Evolutionary conservation across 2,113 vertebrate genomes (phyloP).

Genomic region (Chroicocephalus ridibundus): DNA sequence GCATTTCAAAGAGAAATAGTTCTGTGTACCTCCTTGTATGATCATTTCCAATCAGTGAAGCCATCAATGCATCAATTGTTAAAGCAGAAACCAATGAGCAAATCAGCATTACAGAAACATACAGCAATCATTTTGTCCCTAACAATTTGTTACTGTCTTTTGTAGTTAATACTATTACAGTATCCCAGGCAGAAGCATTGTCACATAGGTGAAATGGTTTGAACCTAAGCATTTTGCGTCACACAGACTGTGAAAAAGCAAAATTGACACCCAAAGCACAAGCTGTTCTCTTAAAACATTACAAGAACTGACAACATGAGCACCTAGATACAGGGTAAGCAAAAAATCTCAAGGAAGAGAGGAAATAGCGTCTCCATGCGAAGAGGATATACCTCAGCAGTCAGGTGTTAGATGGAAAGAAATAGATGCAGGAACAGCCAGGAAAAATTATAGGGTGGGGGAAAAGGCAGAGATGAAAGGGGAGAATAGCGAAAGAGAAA

Average conservation of each 20-base stretch:
- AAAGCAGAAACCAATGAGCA: not conserved
- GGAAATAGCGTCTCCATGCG: not conserved
- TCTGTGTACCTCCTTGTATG: not conserved
- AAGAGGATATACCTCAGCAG: not conserved
- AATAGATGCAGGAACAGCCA: not conserved
- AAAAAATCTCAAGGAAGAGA: not conserved
- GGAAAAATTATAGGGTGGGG: not conserved
- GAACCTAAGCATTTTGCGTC: not conserved
- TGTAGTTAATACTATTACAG: not conserved
- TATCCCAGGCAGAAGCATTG: not conserved
- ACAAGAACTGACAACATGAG: accelerated
- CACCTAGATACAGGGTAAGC: not conserved
- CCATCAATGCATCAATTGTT: not conserved
- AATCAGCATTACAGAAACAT: not conserved
- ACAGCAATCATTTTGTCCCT: not conserved
- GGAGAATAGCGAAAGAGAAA: not conserved
- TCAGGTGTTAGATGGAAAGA: not conserved
- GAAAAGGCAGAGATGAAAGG: not conserved
- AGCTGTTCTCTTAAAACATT: not conserved
- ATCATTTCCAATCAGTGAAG: not conserved
- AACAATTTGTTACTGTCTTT: not conserved
- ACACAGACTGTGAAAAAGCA: not conserved
- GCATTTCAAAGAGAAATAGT: not conserved
- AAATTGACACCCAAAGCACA: not conserved
- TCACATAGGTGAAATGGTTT: not conserved